Evolutionary conservation across 2,888 invertebrate genomes (phyloP), one percentile per base, ranked within the genome.

Genomic region (Epistrophella euchroma): DNA sequence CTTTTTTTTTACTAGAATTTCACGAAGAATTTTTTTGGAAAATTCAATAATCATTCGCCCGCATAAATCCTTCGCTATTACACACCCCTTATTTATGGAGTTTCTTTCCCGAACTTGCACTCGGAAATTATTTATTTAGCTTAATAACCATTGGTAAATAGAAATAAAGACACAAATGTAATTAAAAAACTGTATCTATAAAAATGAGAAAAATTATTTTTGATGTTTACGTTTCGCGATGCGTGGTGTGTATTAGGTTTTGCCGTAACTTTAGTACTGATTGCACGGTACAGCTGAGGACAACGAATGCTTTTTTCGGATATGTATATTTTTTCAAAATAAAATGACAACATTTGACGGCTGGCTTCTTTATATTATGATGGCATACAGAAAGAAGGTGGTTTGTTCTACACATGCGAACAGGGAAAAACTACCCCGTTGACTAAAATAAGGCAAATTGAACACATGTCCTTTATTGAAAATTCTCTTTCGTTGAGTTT

Each of bases 261-360:
- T 86, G 58, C 56, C 81, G 81, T 86, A 71, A 78, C 86, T 86
- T 86, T 86, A 74, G 74, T 86, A 86, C 86, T 86, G 81, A 86
- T 86, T 81, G 81, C 77, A 40, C 40, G 71, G 70, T 70, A 86
- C 86, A 86, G 86, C 86, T 86, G 86, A 78, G 82, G 73, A 78
- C 66, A 64, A 70, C 56, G 64, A 86, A 77, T 82, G 74, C 77
- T 85, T 86, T 77, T 76, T 62, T 60, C 43, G 64, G 35, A 62
- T 25, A 37, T 58, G 13, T 13, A 10, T 35, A 19, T 56, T 56
- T 17, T 58, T 32, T 32, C 35, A 22, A 52, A 40, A 9, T 76
- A 62, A 68, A 80, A 60, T 77, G 73, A 77, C 56, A 80, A 77
- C 85, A 62, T 75, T 68, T 80, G 79, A 75, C 79, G 66, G 70